phyloP scores from a whole-genome alignment of 2,113 vertebrate genomes.

The Scytalopus superciliaris region DNA sequence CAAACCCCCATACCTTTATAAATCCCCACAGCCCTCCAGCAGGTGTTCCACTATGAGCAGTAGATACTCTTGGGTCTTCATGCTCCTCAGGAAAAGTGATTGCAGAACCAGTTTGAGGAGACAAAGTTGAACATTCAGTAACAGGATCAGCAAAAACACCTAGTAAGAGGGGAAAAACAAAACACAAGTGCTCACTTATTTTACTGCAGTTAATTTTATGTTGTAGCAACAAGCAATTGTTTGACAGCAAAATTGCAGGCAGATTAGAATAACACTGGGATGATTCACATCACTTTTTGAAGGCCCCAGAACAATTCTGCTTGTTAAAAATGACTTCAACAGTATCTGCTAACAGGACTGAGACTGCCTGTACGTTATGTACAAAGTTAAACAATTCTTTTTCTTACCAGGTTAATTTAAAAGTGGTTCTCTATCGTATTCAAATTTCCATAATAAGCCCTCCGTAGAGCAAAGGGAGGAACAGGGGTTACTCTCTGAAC shows the following conservation, averaged over 20 bases:
- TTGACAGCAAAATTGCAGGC: neutral
- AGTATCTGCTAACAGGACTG: neutral
- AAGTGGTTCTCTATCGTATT: neutral
- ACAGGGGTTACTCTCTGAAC: neutral
- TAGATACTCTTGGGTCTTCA: constrained; percentile 80
- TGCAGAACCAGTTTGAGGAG: constrained; percentile 76
- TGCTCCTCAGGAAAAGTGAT: constrained; percentile 94
- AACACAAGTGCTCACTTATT: neutral
- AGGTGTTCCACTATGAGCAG: constrained; percentile 35
- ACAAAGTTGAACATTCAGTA: constrained; percentile 77
- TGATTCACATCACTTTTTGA: neutral
- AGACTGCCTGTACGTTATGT: neutral
- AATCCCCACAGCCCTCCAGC: constrained; percentile 92
- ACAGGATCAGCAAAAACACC: constrained; percentile 81
- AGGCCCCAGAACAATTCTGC: neutral
- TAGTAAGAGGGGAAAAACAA: neutral
- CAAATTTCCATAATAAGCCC: neutral
- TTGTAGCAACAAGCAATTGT: neutral
- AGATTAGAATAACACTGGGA: neutral
- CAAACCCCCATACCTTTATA: constrained; percentile 81
- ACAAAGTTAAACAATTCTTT: neutral
- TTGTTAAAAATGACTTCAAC: neutral
- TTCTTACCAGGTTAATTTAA: neutral
- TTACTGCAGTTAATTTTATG: neutral
- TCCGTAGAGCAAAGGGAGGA: neutral